Base-by-base conservation (phyloP, 1,140 invertebrate genomes). In the Xylocopa sonorina region DNA sequence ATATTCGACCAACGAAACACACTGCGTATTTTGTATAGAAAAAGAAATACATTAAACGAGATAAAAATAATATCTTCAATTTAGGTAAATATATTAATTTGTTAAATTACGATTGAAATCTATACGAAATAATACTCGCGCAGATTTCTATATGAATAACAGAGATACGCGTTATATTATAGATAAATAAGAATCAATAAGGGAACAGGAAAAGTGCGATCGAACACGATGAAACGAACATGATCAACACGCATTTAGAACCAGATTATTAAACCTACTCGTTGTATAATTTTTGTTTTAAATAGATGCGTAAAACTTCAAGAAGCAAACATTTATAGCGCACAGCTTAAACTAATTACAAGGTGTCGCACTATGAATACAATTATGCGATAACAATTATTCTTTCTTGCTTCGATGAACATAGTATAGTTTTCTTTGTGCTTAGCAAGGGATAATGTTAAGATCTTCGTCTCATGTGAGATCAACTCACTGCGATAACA, bases 351-450 rank as follows among this genome's bases (percentile, higher is more conserved):
- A 73, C 21, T 4, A 21, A 48, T 32, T 43, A 32, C 10, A 69
- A 69, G 41, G 38, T 34, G n/a, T 58, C 43, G n/a, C 16, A 6
- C 24, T 41, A 50, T 24, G 5, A 60, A 60, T 71, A 62, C 32
- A 60, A 69, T 69, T 50, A 78, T 58, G 43, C 41, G 43, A 50
- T 41, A 77, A 71, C 67, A 78, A 71, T 71, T n/a, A 71, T 60
- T 41, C 29, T 43, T 55, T 34, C 27, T 14, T 32, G 62, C 3
- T 24, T 21, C 6, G 46, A 63, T 32, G 51, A 57, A 57, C 10
- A 12, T 58, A 63, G 46, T 74, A 75, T 63, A 55, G 34, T 32
- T 51, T 69, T 18, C 66, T 71, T 78, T 78, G 66, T 71, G 75
- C 73, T 43, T 57, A 46, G 48, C 34, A 75, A 57, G 64, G 50